These are phyloP conservation scores for Mechanitis messenoides DNA, from an alignment of 2,888 invertebrate genomes.

Conservation along the genomic window DNA sequence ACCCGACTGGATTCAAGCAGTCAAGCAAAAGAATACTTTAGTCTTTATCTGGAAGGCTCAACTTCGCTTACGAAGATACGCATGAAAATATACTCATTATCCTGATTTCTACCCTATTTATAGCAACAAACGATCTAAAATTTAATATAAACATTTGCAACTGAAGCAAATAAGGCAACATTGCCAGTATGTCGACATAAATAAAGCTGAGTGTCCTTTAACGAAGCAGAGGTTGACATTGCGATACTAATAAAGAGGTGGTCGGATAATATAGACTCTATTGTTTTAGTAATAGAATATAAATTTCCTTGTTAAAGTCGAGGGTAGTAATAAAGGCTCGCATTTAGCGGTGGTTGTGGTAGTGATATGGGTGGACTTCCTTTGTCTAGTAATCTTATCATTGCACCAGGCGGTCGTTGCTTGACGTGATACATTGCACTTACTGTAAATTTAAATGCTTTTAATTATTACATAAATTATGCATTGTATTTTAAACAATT, in stretches of 20 bases:
- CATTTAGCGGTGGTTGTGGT: slow-evolving; percentile 68
- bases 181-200: slow-evolving; percentile 73
- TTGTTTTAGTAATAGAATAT: slow-evolving; percentile 45
- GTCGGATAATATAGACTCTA: slow-evolving; percentile 54
- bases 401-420: slow-evolving; percentile 55
- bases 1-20: slow-evolving; percentile 44
- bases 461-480: slow-evolving; percentile 28
- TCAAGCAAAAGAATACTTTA: slow-evolving; percentile 48
- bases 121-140: slow-evolving; percentile 42
- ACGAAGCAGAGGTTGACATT: slow-evolving; percentile 72
- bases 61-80: slow-evolving; percentile 42
- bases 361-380: slow-evolving; percentile 75
- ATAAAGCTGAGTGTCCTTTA: slow-evolving; percentile 76
- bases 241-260: slow-evolving; percentile 60
- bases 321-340: slow-evolving; percentile 69
- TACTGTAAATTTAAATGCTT: slow-evolving; percentile 51
- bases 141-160: slow-evolving; percentile 38
- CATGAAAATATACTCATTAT: slow-evolving; percentile 32
- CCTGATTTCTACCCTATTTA: slow-evolving; percentile 54
- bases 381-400: slow-evolving; percentile 76
- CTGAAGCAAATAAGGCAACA: slow-evolving; percentile 66
- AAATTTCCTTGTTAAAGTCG: slow-evolving; percentile 33
- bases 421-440: slow-evolving; percentile 70
- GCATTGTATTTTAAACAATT: background rate
- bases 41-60: slow-evolving; percentile 46